These are phyloP conservation scores for Tanypteryx hageni DNA, from an alignment of 2,888 invertebrate species.

Conservation along the genomic window DNA sequence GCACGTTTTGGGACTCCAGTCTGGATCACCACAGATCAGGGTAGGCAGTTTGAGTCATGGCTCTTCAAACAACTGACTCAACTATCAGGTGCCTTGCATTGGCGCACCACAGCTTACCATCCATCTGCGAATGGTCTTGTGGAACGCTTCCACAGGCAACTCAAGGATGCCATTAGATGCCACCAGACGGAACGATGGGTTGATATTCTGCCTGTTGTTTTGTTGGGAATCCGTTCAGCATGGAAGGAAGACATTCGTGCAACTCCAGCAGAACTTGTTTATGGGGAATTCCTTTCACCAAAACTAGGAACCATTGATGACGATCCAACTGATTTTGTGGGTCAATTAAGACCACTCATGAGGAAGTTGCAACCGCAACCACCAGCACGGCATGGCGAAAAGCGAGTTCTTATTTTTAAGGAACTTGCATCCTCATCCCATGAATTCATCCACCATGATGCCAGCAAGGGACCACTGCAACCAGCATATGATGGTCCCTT, in stretches of 20 bases:
- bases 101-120: conserved; percentile 69
- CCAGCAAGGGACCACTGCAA: background rate
- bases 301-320: background rate
- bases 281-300: background rate
- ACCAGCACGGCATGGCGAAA: background rate
- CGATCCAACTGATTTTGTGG: background rate
- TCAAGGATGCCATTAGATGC: conserved; percentile 71
- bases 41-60: too few relatives aligned
- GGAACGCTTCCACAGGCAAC: conserved; percentile 70
- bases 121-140: conserved; percentile 70
- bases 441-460: background rate
- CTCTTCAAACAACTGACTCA: conserved; percentile 68
- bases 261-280: too few relatives aligned
- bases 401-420: too few relatives aligned
- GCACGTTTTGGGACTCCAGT: too few relatives aligned
- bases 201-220: background rate
- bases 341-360: background rate
- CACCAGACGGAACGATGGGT: background rate
- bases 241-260: background rate
- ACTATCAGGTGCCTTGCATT: conserved; percentile 67
- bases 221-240: background rate
- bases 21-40: too few relatives aligned
- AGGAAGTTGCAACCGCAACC: background rate
- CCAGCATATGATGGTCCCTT: background rate
- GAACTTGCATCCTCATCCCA: background rate